Conservation (phyloP, 2,113 vertebrate species). For the Triplophysa tibetana region DNA sequence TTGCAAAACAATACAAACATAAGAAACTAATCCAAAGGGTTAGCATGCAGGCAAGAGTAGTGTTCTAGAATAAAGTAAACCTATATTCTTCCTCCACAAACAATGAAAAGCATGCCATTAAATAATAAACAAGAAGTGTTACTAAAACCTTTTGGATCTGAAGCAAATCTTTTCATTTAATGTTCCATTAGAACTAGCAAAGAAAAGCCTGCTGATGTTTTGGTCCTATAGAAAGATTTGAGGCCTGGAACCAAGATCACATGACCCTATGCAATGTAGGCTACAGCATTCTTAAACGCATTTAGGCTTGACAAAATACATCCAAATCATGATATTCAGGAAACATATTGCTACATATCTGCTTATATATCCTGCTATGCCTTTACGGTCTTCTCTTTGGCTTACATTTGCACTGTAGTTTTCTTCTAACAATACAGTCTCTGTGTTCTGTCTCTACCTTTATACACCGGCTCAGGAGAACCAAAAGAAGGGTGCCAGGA, state of each 20-base stretch:
- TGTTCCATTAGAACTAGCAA: no score
- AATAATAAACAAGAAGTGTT: no score
- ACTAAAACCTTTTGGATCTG: no score
- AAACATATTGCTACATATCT: neutral
- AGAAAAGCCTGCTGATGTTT: no score
- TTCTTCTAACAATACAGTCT: slow-evolving; percentile 9
- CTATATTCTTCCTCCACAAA: no score
- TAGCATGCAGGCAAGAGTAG: no score
- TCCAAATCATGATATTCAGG: neutral
- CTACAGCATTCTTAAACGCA: neutral
- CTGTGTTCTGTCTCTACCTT: neutral
- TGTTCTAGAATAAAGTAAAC: no score
- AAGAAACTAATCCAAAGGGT: neutral
- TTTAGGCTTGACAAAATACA: neutral
- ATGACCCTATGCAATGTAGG: neutral
- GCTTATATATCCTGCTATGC: neutral
- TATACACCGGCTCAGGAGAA: neutral
- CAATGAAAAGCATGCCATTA: no score
- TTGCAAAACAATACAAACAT: neutral
- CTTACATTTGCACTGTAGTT: neutral
- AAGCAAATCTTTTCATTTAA: no score
- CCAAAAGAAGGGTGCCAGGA: slow-evolving; percentile 16
- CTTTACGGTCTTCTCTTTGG: neutral
- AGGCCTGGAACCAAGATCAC: neutral
- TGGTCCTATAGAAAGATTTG: neutral